phyloP scores from a whole-genome alignment of 1,140 invertebrate genomes.

The Drosophila sp. region DNA sequence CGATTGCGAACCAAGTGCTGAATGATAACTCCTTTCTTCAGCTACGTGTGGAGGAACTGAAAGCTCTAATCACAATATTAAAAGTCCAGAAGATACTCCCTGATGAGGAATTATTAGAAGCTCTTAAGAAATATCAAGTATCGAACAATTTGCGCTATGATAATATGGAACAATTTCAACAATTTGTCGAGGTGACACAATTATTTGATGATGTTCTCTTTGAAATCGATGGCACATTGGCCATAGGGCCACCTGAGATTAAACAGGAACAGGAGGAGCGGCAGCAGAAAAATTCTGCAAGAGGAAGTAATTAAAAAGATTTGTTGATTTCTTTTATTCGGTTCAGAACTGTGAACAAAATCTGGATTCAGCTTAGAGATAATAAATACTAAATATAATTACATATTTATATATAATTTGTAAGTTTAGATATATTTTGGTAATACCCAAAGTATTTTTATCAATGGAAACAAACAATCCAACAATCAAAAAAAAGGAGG shows the following conservation, averaged over 20 bases:
- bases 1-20: conserved; percentile 41
- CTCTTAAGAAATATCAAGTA: conserved; percentile 48
- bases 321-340: conserved; percentile 39
- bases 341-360: conserved; percentile 21
- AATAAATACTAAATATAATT: conserved; percentile 16
- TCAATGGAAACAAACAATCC: conserved; percentile 20
- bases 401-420: conserved; percentile 35
- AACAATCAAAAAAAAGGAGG: conserved; percentile 32
- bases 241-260: neutral
- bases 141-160: conserved; percentile 42
- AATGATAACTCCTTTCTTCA: conserved; percentile 40
- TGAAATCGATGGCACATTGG: conserved; percentile 44
- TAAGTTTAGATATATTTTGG: conserved; percentile 19
- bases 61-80: conserved; percentile 39
- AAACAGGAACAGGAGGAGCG: neutral
- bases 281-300: neutral
- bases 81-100: conserved; percentile 21
- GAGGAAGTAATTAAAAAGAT: neutral
- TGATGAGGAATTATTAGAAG: conserved; percentile 28
- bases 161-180: conserved; percentile 47
- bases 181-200: conserved; percentile 49
- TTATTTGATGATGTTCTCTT: conserved; percentile 36
- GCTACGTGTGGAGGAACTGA: conserved; percentile 39
- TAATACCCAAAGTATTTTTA: conserved; percentile 38
- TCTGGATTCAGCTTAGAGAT: conserved; percentile 23